Percentiles rank a stretch among this genome's conserved stretches.
Evolutionary conservation across 2,113 vertebrate species (phyloP).

Genomic region (pig (Sus scrofa)): DNA sequence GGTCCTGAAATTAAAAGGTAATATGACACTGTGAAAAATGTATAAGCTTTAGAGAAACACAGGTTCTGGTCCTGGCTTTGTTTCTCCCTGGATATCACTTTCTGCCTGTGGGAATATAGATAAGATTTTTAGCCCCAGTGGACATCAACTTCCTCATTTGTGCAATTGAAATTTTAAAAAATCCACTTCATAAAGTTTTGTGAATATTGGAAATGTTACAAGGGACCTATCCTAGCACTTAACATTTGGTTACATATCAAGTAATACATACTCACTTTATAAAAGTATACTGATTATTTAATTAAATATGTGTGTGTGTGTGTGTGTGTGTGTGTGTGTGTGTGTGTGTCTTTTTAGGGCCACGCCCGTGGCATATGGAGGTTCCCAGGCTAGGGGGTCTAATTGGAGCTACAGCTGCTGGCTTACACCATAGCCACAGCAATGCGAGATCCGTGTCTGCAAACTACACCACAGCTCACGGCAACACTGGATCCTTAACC

Average conservation of each 20-base stretch:
- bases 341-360: no score
- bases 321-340: no score
- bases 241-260: not conserved
- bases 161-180: not conserved
- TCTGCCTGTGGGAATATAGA: not conserved
- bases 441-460: no score
- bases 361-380: no score
- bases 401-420: no score
- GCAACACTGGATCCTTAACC: no score
- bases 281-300: not conserved
- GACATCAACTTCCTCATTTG: not conserved
- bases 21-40: not conserved
- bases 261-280: not conserved
- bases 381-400: no score
- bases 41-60: not conserved
- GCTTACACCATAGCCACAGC: no score
- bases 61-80: not conserved
- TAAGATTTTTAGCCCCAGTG: slow-evolving; percentile 20
- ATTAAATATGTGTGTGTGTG: no score
- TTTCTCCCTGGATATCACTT: not conserved
- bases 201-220: not conserved
- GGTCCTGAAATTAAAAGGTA: slow-evolving; percentile 11
- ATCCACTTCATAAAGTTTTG: not conserved
- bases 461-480: no score
- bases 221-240: not conserved